Conservation (phyloP, 2,888 invertebrate species). For the Asteroscopus sphinx region DNA sequence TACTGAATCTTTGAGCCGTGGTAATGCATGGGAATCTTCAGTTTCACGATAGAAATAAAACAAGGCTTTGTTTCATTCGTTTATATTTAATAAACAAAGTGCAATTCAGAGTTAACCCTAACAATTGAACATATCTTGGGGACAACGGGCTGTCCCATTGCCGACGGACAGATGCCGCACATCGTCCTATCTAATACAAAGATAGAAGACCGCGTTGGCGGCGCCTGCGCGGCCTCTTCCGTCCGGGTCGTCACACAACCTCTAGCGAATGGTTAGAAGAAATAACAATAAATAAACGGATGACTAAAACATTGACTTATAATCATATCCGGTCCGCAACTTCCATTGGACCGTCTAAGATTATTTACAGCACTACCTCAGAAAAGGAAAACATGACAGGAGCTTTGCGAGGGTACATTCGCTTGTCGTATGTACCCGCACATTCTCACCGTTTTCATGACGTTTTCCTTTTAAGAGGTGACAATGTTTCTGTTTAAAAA, state of each 20-base stretch:
- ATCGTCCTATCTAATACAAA: slow-evolving; percentile 62
- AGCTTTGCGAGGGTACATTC: slow-evolving; percentile 83
- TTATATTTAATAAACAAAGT: slow-evolving; percentile 90
- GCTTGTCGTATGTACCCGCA: slow-evolving; percentile 77
- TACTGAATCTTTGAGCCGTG: background rate
- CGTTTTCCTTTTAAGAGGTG: slow-evolving; percentile 82
- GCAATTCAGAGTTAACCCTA: slow-evolving; percentile 90
- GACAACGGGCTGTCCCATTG: slow-evolving; percentile 79
- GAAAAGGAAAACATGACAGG: slow-evolving; percentile 80
- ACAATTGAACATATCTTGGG: slow-evolving; percentile 88
- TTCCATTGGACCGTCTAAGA: slow-evolving; percentile 84
- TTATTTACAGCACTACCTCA: slow-evolving; percentile 70
- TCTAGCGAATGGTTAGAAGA: slow-evolving; percentile 75
- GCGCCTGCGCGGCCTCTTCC: slow-evolving; percentile 71
- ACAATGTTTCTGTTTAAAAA: slow-evolving; percentile 78
- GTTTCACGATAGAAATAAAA: slow-evolving; percentile 62
- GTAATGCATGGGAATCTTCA: background rate
- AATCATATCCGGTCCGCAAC: slow-evolving; percentile 85
- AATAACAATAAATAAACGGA: slow-evolving; percentile 78
- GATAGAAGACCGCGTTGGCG: slow-evolving; percentile 55
- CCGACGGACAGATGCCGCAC: slow-evolving; percentile 74
- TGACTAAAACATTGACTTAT: slow-evolving; percentile 73
- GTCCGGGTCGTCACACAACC: slow-evolving; percentile 78
- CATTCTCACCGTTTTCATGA: slow-evolving; percentile 71
- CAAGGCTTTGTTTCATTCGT: slow-evolving; percentile 82